Conservation (phyloP, 2,888 invertebrate genomes). For the Drosophila cognata region DNA sequence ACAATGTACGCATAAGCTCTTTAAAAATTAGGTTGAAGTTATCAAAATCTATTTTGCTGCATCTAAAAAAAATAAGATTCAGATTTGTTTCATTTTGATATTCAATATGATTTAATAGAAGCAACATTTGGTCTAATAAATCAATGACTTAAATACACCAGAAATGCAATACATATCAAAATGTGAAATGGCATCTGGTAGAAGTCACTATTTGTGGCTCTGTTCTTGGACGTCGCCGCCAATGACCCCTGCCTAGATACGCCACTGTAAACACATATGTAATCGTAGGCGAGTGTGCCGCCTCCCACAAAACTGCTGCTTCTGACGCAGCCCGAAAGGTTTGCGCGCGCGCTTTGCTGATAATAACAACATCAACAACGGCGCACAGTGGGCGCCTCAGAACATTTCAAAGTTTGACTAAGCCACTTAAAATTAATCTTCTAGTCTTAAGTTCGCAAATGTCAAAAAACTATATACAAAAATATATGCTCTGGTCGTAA, state of each 20-base stretch:
- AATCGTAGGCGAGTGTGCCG: conserved; percentile 9
- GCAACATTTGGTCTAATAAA: neutral
- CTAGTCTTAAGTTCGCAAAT: neutral
- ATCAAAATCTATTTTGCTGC: neutral
- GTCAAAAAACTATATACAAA: neutral
- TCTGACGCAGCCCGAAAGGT: conserved; percentile 29
- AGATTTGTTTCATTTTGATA: neutral
- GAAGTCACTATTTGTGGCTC: neutral
- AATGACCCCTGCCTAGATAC: neutral
- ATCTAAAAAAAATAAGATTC: neutral
- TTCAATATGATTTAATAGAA: neutral
- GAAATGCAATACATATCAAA: neutral
- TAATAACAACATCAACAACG: conserved; percentile 51
- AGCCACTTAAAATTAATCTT: neutral
- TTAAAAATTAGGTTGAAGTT: neutral
- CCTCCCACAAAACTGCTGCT: conserved; percentile 29
- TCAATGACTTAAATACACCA: neutral
- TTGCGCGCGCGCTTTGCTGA: conserved; percentile 52
- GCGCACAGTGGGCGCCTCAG: conserved; percentile 11
- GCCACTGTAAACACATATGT: conserved; percentile 5
- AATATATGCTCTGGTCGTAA: neutral
- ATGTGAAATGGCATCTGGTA: neutral
- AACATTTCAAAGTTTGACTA: neutral
- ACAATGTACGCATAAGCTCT: neutral
- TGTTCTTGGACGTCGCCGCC: neutral